Conservation (phyloP, 2,113 vertebrate species). For the Cephalopterus ornatus region DNA sequence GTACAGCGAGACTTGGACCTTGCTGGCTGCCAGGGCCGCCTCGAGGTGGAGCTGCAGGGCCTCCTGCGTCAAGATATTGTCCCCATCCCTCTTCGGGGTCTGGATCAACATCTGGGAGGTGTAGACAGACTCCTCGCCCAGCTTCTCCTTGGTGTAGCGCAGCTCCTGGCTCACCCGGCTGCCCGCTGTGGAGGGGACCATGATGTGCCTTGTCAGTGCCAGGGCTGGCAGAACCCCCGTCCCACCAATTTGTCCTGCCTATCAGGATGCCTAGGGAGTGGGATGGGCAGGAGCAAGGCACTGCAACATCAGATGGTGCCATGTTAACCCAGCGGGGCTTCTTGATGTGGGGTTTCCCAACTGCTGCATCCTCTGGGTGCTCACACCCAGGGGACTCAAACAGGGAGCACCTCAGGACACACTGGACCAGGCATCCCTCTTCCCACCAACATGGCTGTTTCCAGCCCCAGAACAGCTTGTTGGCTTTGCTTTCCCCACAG, state of each 20-base stretch:
- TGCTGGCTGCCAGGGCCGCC: slow-evolving; percentile 91
- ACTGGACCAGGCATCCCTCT: neutral
- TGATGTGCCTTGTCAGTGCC: neutral
- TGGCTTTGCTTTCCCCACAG: neutral
- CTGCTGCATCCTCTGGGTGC: neutral
- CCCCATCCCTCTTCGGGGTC: slow-evolving; percentile 88
- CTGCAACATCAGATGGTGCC: rapidly evolving
- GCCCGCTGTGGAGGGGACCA: slow-evolving; percentile 76
- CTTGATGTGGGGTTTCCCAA: neutral
- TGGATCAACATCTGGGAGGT: slow-evolving; percentile 97
- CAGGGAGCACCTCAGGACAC: neutral
- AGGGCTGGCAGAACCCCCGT: neutral
- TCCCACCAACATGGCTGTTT: rapidly evolving
- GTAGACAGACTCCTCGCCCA: slow-evolving; percentile 93
- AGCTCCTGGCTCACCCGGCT: slow-evolving; percentile 96
- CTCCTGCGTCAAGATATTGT: slow-evolving; percentile 89
- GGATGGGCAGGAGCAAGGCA: neutral
- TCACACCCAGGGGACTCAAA: neutral
- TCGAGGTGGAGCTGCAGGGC: slow-evolving; percentile 92
- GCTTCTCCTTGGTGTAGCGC: slow-evolving; percentile 94
- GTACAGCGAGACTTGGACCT: slow-evolving; percentile 95
- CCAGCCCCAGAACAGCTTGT: neutral
- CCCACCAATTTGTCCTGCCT: neutral
- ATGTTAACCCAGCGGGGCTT: neutral
- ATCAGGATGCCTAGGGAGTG: neutral